Evolutionary conservation across 30 jellyfish, hydroid and myxozoan genomes (phyloP), one percentile per base, ranked within the genome.

Genomic region (Pseudorhiza aurosa): DNA sequence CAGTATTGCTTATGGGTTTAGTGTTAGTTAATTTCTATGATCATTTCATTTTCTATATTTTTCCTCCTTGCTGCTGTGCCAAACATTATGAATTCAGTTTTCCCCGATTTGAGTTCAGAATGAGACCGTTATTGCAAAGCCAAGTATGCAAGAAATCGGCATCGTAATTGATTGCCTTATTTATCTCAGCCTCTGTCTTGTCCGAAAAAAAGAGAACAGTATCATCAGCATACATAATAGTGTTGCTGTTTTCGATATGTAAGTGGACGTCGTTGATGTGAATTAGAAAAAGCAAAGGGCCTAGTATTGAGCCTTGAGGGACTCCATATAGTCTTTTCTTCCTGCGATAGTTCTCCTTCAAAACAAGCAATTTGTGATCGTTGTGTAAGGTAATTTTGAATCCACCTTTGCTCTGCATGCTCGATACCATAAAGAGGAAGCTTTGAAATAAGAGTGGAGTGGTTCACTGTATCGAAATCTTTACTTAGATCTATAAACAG

Each of bases 391-490:
- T 57, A 57, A 57, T 57, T 57, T 57, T 57, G 71, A 57, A 57
- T 6, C 71, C 71, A 57, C 25, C 42, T 57, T 57, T 29, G 40
- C 71, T 57, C 71, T 57, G 92, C 35, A 35, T 84, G 85, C 71
- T 57, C 71, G 29, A 50, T 50, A 12, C 65, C 65, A 22, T 50
- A 8, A 22, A 50, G 65, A 50, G 65, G 65, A 50, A 50, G 65
- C 65, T 50, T 50, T 50, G 29, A 50, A 50, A 50, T 17, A 50
- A 22, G 65, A 39, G 85, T 39, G 70, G 29, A 50, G 65, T 50
- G 65, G 22, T 50, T 22, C 70, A 86, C 78, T 2, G 96, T 45
- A 62, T 87, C 89, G 75, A 75, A 74, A 19, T 82, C 87, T 76
- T 50, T 17, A 5, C 65, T 50, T 50, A 5, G 22, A 22, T 50